Evolutionary conservation across 2,113 vertebrate species (phyloP), one percentile per base, ranked within the genome.

Genomic region (Gadus chalcogrammus): DNA sequence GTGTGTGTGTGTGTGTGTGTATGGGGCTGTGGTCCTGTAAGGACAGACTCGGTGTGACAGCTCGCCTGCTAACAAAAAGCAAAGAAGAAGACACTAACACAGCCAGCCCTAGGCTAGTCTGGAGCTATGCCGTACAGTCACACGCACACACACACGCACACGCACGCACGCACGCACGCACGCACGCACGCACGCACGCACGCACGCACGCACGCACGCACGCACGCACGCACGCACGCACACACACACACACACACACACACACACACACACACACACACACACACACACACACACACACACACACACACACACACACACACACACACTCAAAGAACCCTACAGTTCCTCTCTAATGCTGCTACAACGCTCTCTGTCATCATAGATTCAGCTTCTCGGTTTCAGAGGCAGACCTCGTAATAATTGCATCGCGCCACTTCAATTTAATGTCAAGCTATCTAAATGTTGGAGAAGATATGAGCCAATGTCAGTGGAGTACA

Each of bases 291-390:
- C 9, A 15, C 15, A 15, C 35, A 38, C 64, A 48, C 31, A 65
- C 31, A 48, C 64, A 65, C 64, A 48, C 35, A 64, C 62, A 35
- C 24, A 64, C 27, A 22, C 58, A 61, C 58, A 60, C 58, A 60
- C 58, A 60, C 59, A 61, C 59, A 61, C 59, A 7, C 20, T 11
- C n/a, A n/a, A 56, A 59, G 12, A 0, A 22, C 8, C 22, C 59
- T n/a, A 61, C 18, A 8, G 11, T 22, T 18, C 7, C 59, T 20
- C 3, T 22, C 59, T 20, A 61, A 11, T 20, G 17, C 59, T 20
- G n/a, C 22, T 61, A 20, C 22, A 12, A 12, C 4, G 15, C 59
- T 61, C n/a, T 61, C 22, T 61, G 20, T 61, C 20, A 61, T 13
- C 20, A 60, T 60, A 12, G 22, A 22, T 61, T 20, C 11, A 9